phyloP scores from a whole-genome alignment of 2,113 vertebrate genomes.

The Oreotrochilus melanogaster region DNA sequence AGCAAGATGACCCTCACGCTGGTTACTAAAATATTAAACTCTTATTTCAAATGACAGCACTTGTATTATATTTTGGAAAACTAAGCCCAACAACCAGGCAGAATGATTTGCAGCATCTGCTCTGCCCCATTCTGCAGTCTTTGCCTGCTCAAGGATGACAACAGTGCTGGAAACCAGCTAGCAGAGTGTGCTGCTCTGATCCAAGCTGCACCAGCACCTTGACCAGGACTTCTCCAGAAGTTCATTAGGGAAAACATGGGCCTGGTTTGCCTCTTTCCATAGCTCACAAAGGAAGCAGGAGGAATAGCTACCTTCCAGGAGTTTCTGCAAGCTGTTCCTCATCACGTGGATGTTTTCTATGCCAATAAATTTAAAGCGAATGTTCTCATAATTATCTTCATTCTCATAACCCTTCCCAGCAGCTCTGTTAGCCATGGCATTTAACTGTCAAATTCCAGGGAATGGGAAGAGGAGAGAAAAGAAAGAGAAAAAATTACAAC shows the following conservation, averaged over 20 bases:
- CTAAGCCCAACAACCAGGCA: not conserved
- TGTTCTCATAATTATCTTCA: constrained; percentile 84
- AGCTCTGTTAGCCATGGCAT: constrained; percentile 85
- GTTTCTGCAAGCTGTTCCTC: constrained; percentile 84
- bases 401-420: constrained; percentile 89
- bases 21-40: not conserved
- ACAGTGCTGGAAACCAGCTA: not conserved
- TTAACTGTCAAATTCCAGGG: constrained; percentile 73
- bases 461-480: not conserved
- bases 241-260: fast-evolving
- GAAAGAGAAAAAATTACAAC: not conserved
- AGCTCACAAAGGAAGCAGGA: not conserved
- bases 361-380: constrained; percentile 85
- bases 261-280: not conserved
- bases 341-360: constrained; percentile 90
- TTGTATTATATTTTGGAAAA: not conserved
- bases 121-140: fast-evolving
- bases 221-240: not conserved
- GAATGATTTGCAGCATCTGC: not conserved
- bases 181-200: not conserved
- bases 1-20: not conserved
- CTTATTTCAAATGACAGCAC: not conserved
- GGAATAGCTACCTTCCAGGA: constrained; percentile 82
- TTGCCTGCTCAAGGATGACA: not conserved
- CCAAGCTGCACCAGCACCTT: not conserved